Percentiles rank a stretch among this genome's conserved stretches.
These are phyloP conservation scores for Microtus montanus DNA, from an alignment of 2,113 vertebrate species.

Conservation along the genomic window DNA sequence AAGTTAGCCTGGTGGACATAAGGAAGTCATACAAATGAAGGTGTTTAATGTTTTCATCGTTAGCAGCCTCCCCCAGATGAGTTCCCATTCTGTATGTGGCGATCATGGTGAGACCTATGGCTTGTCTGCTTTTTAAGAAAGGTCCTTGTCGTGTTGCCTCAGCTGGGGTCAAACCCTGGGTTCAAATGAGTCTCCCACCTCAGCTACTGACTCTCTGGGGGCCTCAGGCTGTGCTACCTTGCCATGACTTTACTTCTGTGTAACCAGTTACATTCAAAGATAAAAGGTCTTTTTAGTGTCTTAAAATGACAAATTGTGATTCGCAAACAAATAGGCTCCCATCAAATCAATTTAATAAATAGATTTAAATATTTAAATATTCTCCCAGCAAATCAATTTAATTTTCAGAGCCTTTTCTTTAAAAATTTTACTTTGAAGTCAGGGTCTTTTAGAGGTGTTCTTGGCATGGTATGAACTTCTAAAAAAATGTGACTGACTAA, in stretches of 20 bases:
- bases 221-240: neutral
- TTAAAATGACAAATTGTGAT: conserved; percentile 8
- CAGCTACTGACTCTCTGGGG: neutral
- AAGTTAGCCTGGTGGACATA: conserved; percentile 34
- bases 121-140: neutral
- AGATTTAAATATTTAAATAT: neutral
- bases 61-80: neutral
- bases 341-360: neutral
- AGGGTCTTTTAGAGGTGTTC: conserved; percentile 20
- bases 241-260: neutral
- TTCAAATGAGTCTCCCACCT: neutral
- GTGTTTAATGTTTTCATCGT: conserved; percentile 42
- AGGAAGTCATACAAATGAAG: conserved; percentile 8
- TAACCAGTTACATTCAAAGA: conserved; percentile 26
- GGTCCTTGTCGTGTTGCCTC: neutral
- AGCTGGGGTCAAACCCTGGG: too few species aligned
- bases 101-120: conserved; percentile 26
- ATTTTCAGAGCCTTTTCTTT: conserved; percentile 31
- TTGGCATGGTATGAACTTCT: conserved; percentile 4
- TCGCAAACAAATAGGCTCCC: neutral
- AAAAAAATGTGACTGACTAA: neutral
- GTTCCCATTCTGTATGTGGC: neutral
- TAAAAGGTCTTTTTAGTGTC: conserved; percentile 35
- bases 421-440: conserved; percentile 49
- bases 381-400: neutral